phyloP scores from a whole-genome alignment of 2,797 vertebrate species.

The Heteromormyrus szaboi region DNA sequence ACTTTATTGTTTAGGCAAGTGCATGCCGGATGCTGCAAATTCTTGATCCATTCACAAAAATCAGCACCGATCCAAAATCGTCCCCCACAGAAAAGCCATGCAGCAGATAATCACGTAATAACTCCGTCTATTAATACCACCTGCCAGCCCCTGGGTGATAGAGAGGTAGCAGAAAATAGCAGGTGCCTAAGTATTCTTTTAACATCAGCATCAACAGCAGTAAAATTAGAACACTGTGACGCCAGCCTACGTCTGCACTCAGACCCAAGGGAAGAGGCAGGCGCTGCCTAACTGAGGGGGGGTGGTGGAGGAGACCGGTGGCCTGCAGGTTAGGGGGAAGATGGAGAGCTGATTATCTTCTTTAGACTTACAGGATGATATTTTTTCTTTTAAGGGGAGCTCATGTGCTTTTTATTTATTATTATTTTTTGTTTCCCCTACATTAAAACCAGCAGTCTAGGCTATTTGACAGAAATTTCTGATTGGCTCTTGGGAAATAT shows the following conservation, averaged over 20 bases:
- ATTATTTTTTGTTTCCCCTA: neutral
- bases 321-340: constrained; percentile 32
- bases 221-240: constrained; percentile 96
- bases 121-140: constrained; percentile 74
- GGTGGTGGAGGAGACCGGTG: constrained; percentile 31
- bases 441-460: neutral
- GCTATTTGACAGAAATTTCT: neutral
- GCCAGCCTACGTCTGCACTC: constrained; percentile 79
- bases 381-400: neutral
- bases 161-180: constrained; percentile 79
- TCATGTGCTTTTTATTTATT: neutral
- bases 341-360: constrained; percentile 17
- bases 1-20: constrained; percentile 26
- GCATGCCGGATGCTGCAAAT: constrained; percentile 34
- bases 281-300: constrained; percentile 41
- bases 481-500: constrained; percentile 6
- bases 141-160: constrained; percentile 49
- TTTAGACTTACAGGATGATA: neutral
- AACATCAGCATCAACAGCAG: constrained; percentile 86
- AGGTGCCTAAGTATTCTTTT: constrained; percentile 83
- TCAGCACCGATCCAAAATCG: constrained; percentile 30
- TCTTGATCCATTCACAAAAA: constrained; percentile 31
- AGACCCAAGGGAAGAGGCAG: constrained; percentile 78
- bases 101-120: constrained; percentile 57
- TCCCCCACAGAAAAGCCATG: constrained; percentile 51